phyloP scores from a whole-genome alignment of 92 coral and sea anemone genomes.

The Nematostella vectensis region DNA sequence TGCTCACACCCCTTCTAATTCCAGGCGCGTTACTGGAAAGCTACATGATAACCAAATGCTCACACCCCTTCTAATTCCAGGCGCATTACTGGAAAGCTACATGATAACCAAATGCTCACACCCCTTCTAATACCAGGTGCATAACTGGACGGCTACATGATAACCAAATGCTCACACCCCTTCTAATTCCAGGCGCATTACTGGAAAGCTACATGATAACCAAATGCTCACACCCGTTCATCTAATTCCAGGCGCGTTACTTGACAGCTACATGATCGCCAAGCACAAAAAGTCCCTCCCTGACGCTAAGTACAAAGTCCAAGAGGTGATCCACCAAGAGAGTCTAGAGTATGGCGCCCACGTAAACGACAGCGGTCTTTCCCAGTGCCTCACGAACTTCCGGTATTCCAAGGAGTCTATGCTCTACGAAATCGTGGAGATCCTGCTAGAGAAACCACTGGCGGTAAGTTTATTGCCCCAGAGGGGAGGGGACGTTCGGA shows the following conservation, averaged over 20 bases:
- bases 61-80: too few relatives aligned
- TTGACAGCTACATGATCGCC: conserved; percentile 68
- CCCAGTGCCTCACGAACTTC: conserved; percentile 45
- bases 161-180: too few relatives aligned
- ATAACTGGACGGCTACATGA: too few relatives aligned
- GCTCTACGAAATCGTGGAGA: conserved; percentile 44
- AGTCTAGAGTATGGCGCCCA: conserved; percentile 67
- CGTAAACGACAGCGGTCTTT: conserved; percentile 52
- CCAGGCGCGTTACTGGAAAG: too few relatives aligned
- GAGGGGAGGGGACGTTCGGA: background rate
- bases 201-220: too few relatives aligned
- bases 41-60: too few relatives aligned
- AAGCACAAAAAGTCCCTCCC: conserved; percentile 27
- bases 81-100: too few relatives aligned
- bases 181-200: too few relatives aligned
- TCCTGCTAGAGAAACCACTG: conserved; percentile 35
- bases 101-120: too few relatives aligned
- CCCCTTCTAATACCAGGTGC: too few relatives aligned
- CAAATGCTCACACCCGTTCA: too few relatives aligned
- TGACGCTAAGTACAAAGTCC: conserved; percentile 54
- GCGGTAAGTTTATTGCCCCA: conserved; percentile 47
- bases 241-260: conserved; percentile 53
- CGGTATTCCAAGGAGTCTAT: conserved; percentile 47
- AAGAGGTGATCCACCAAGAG: conserved; percentile 55
- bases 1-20: too few relatives aligned